Evolutionary conservation across 2,113 vertebrate genomes (phyloP), one percentile per base, ranked within the genome.

Genomic region (Paradoxurus hermaphroditus): DNA sequence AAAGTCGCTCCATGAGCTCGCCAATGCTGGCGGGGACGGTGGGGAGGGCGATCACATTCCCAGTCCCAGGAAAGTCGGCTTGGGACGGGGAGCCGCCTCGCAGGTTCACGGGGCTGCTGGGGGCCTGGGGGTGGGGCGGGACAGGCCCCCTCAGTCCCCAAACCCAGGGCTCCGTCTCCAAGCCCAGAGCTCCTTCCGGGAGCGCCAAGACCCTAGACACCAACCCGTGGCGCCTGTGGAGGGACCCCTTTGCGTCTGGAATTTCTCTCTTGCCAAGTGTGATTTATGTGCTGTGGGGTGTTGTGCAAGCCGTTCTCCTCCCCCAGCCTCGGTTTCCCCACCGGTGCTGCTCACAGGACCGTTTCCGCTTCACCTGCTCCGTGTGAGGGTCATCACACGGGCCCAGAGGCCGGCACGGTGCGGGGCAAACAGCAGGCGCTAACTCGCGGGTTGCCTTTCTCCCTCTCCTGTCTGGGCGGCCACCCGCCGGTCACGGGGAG

Each of bases 241-340:
- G 25, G 16, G 4, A 39, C 7, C 0, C 6, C 41, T 23, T 41
- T 3, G 0, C 49, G 3, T 27, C 49, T 0, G 0, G 21, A 31
- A 21, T n/a, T 46, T 3, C 36, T 56, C 39, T 77, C 31, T 53
- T 3, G 0, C 41, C 84, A 15, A 1, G 15, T 29, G 86, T 15
- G 53, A 63, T 16, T 4, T 3, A 0, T 1, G 39, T 8, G 23
- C 56, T n/a, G 27, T 2, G 13, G 41, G 5, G 2, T 9, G 29
- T 13, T 7, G 2, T 4, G 5, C 34, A 16, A 19, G 19, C 2
- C 15, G 0, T 7, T 15, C 3, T 39, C 13, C 12, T 10, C 46
- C 13, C 90, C 0, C 4, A 70, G 36, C 79, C 85, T 96, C 39
- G 14, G 70, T 90, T 77, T 91, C 63, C 79, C 34, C 10, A 0